Percentiles rank a stretch among this genome's conserved stretches.
Evolutionary conservation across 1,140 invertebrate species (phyloP).

Genomic region (Octopus sinensis): DNA sequence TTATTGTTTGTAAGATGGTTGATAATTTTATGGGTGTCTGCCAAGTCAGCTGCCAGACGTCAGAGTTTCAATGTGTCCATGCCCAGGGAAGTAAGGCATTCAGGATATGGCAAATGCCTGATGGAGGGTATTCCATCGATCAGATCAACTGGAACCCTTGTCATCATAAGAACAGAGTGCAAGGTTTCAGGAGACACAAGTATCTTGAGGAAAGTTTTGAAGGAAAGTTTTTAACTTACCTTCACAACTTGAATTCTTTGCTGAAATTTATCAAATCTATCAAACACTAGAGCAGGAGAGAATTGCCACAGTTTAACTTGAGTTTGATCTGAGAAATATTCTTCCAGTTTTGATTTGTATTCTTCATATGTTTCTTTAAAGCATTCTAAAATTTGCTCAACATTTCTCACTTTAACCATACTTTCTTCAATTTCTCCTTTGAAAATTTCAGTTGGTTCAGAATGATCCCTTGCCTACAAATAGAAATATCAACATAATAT

Average conservation of each 20-base stretch:
- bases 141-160: too few species aligned
- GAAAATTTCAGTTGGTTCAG: slow-evolving; percentile 85
- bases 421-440: slow-evolving; percentile 59
- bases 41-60: too few species aligned
- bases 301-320: slow-evolving; percentile 79
- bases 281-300: slow-evolving; percentile 81
- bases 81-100: too few species aligned
- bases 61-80: too few species aligned
- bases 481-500: not conserved
- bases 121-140: too few species aligned
- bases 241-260: slow-evolving; percentile 78
- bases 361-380: slow-evolving; percentile 67
- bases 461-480: slow-evolving; percentile 72
- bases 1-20: too few species aligned
- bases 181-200: too few species aligned
- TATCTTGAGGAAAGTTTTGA: too few species aligned
- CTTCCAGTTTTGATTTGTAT: slow-evolving; percentile 69
- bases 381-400: slow-evolving; percentile 72
- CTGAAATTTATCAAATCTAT: slow-evolving; percentile 78
- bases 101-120: too few species aligned
- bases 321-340: slow-evolving; percentile 65
- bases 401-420: slow-evolving; percentile 85
- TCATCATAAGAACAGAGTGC: too few species aligned
- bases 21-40: too few species aligned
- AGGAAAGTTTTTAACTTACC: slow-evolving; percentile 50